Percentiles rank a stretch among this genome's conserved stretches.
Conservation (phyloP, 2,888 invertebrate species). For the Branchellion lobata region DNA sequence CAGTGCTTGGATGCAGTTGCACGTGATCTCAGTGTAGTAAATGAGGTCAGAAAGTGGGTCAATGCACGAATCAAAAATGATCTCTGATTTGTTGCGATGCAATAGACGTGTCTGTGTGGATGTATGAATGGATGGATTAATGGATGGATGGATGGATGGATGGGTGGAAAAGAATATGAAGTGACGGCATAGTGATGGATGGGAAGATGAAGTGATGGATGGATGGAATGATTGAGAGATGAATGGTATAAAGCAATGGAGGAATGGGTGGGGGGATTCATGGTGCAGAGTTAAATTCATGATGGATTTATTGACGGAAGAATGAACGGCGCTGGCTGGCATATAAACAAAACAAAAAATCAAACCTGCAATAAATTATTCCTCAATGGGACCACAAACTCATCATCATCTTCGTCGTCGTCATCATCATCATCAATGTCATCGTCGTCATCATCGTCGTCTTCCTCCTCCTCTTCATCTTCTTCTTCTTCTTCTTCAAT, state of each 20-base stretch:
- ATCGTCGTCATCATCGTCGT: too few species aligned
- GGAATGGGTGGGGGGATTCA: neutral
- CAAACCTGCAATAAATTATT: neutral
- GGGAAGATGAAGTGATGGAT: neutral
- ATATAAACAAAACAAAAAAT: too few species aligned
- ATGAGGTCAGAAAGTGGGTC: slow-evolving; percentile 80
- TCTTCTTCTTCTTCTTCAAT: too few species aligned
- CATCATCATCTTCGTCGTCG: too few species aligned
- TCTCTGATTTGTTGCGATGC: neutral
- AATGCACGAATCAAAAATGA: slow-evolving; percentile 75
- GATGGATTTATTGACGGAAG: slow-evolving; percentile 77
- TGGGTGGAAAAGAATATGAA: slow-evolving; percentile 72
- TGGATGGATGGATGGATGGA: slow-evolving; percentile 78
- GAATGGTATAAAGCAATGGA: slow-evolving; percentile 77
- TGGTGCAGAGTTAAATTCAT: too few species aligned
- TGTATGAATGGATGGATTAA: neutral
- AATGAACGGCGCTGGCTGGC: slow-evolving; percentile 68
- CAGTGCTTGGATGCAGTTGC: slow-evolving; percentile 85
- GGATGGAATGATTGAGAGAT: too few species aligned
- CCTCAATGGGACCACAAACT: too few species aligned
- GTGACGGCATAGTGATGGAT: neutral
- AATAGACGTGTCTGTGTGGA: neutral
- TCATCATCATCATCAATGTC: too few species aligned
- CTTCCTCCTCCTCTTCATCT: too few species aligned
- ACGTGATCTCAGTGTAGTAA: slow-evolving; percentile 82